A percentile compares a stretch with the other conserved stretches of the same genome.
Evolutionary conservation across 2,888 invertebrate genomes (phyloP).

Genomic region (Noctua janthina): DNA sequence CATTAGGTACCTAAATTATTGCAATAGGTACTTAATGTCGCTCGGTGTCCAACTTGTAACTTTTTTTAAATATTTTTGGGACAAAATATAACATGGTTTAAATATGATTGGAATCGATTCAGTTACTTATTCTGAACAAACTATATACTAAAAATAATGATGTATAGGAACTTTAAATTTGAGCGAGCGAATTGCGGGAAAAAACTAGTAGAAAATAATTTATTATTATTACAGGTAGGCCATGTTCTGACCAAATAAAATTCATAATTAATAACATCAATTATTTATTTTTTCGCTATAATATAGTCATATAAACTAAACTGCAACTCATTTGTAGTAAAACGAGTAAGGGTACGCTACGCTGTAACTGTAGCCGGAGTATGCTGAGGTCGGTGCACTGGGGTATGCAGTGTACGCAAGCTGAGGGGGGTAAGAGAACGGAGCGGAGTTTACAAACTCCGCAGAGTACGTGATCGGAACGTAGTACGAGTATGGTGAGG

Average conservation of each 20-base stretch:
- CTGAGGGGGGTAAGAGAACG: conserved; percentile 53
- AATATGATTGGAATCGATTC: no score
- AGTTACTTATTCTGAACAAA: no score
- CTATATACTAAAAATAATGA: no score
- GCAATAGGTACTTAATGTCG: no score
- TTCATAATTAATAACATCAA: neutral
- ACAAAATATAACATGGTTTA: no score
- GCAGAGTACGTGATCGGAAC: conserved; percentile 53
- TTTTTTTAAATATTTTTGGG: no score
- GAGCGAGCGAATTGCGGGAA: no score
- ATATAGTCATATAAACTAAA: neutral
- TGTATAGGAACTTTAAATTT: no score
- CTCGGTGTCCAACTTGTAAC: no score
- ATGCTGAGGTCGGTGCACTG: conserved; percentile 64
- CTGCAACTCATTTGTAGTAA: conserved; percentile 28
- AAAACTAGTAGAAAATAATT: neutral
- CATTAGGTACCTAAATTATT: no score
- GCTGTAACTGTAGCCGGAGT: conserved; percentile 74
- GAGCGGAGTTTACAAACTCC: conserved; percentile 63
- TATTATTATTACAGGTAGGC: neutral
- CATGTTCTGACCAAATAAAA: conserved; percentile 10
- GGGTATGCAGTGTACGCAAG: conserved; percentile 70
- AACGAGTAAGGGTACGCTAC: conserved; percentile 68
- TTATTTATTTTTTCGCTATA: conserved; percentile 31
- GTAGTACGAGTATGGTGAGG: conserved; percentile 57